Base-by-base conservation (phyloP, 2,797 vertebrate species). In the Alauda arvensis region DNA sequence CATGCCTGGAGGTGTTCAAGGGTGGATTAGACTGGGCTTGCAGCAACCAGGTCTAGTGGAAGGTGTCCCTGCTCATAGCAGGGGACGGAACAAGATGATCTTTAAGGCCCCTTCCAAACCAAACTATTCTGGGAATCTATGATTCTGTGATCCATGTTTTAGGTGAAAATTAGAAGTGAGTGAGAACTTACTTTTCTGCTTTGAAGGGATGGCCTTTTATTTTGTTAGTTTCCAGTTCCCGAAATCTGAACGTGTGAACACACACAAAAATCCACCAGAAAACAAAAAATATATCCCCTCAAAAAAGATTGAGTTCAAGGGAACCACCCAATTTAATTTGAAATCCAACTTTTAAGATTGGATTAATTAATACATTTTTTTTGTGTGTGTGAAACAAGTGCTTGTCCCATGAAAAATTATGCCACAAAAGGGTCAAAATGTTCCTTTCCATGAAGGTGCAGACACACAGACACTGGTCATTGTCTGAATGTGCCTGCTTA, bases 1-100 rank as follows among this genome's bases (percentile, higher is more conserved):
- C 5, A 1, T 62, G 0, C 31, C 37, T 62, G 26, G 26, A 24
- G 43, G 37, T 24, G 15, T 11, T 37, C 23, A 3, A 43, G 43
- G 10, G 1, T 28, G 42, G 42, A 18, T 5, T 14, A 2, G 26
- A 34, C 0, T 0, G 8, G 11, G 21, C 6, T 49, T 37, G 37
- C 3, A 69, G 28, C n/a, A 24, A 4, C 31, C 31, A 10, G 23
- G 6, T 34, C 3, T 17, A 20, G 10, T n/a, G 25, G 26, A 20
- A 43, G 8, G 12, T 28, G n/a, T 20, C 34, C 34, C 42, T 55
- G 26, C 12, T 42, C 18, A 14, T 40, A 24, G 60, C 25, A 31
- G 14, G 24, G 28, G 5, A 2, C 57, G 12, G 21, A 23, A 72
- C 5, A 31, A 33, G 33, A 3, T 40, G 52, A 23, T 25, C 15